Evolutionary conservation across 2,797 vertebrate genomes (phyloP).

Genomic region (Pempheris klunzingeri): DNA sequence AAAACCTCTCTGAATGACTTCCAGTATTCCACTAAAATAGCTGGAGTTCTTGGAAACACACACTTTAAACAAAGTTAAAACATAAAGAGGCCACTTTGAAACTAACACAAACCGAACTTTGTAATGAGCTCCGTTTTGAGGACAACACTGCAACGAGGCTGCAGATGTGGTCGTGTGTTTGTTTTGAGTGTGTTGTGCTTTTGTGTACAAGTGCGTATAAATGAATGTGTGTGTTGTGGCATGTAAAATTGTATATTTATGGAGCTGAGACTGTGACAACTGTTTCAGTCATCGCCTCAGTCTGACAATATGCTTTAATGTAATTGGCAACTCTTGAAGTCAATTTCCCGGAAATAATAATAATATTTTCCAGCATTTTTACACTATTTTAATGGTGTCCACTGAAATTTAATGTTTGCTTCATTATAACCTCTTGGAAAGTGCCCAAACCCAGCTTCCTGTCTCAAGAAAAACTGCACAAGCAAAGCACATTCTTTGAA

Average conservation of each 20-base stretch:
- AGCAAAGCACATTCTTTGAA: constrained; percentile 44
- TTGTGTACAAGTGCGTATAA: neutral
- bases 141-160: constrained; percentile 26
- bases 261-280: constrained; percentile 54
- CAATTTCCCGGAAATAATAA: constrained; percentile 71
- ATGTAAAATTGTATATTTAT: constrained; percentile 49
- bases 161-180: constrained; percentile 35
- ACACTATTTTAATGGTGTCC: constrained; percentile 48
- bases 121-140: constrained; percentile 54
- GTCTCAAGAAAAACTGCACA: constrained; percentile 57
- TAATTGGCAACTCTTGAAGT: constrained; percentile 76
- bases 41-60: constrained; percentile 42
- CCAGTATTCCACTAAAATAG: constrained; percentile 29
- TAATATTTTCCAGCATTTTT: constrained; percentile 63
- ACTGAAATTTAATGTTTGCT: constrained; percentile 69
- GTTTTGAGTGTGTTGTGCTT: constrained; percentile 26
- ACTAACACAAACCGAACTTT: constrained; percentile 43
- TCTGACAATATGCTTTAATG: constrained; percentile 71
- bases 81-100: constrained; percentile 48
- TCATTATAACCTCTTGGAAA: constrained; percentile 73
- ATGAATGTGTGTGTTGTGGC: constrained; percentile 14
- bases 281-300: constrained; percentile 56
- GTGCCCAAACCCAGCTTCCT: constrained; percentile 57
- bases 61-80: constrained; percentile 41
- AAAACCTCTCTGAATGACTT: constrained; percentile 32